Conservation (phyloP, 2,113 vertebrate species). For the Antigone vipio region DNA sequence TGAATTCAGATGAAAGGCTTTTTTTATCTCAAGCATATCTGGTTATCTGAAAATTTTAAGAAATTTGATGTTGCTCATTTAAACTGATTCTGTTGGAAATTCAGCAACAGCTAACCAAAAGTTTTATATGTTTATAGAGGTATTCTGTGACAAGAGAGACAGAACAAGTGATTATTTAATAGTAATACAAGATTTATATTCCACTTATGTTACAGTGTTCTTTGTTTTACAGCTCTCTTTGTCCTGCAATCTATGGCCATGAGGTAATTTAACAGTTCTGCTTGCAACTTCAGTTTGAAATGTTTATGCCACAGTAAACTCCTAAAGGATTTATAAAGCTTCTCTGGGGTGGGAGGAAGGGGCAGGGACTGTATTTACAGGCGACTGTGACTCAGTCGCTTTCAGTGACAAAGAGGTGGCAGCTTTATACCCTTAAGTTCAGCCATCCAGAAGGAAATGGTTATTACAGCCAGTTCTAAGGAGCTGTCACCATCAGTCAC, state of each 20-base stretch:
- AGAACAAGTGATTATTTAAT: background rate
- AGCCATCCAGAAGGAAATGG: background rate
- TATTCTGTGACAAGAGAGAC: background rate
- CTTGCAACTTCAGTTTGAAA: background rate
- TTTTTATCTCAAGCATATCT: background rate
- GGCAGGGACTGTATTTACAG: background rate
- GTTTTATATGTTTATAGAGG: background rate
- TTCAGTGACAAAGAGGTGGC: background rate
- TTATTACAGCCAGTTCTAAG: background rate
- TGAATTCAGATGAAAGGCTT: background rate
- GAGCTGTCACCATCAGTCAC: background rate
- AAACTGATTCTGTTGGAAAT: background rate
- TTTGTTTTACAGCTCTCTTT: constrained; percentile 88
- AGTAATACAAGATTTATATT: background rate
- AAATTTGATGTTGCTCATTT: background rate
- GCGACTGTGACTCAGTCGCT: background rate
- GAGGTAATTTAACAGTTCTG: constrained; percentile 76
- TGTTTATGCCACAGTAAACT: background rate
- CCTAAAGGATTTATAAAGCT: background rate
- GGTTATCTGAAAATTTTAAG: background rate
- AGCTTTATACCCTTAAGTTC: background rate
- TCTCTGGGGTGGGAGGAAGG: background rate
- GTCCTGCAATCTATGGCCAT: constrained; percentile 95
- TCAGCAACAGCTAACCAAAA: background rate
- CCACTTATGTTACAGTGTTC: background rate